Percentiles rank a stretch among this genome's conserved stretches.
Conservation (phyloP, 2,888 invertebrate species). For the Andrena hattorfiana region DNA sequence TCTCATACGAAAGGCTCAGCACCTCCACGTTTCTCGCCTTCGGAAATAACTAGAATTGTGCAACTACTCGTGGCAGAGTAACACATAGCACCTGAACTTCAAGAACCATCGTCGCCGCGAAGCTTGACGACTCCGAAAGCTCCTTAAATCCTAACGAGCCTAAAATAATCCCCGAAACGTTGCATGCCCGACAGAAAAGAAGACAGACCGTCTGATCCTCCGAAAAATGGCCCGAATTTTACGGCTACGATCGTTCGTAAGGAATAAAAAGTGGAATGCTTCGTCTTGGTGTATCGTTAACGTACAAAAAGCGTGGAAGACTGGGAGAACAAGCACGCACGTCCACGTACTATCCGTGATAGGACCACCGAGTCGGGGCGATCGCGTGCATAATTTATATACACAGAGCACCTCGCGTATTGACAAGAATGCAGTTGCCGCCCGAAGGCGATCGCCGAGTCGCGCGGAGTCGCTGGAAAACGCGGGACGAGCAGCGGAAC, state of each 20-base stretch:
- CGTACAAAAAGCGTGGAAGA: constrained; percentile 19
- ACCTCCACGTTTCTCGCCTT: constrained; percentile 23
- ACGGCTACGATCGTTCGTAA: constrained; percentile 25
- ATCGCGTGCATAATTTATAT: constrained; percentile 52
- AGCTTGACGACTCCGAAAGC: constrained; percentile 37
- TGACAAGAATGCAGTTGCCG: constrained; percentile 23
- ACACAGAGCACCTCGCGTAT: constrained; percentile 62
- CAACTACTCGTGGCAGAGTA: constrained; percentile 57
- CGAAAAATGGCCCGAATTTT: constrained; percentile 8
- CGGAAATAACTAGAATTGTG: constrained; percentile 62
- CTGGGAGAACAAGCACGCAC: constrained; percentile 8
- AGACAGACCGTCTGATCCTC: not conserved
- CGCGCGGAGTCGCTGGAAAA: constrained; percentile 1
- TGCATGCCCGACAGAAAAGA: not conserved
- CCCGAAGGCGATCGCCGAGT: not conserved
- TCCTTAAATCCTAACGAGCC: constrained; percentile 5
- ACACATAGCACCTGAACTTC: constrained; percentile 67
- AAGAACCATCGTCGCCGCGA: constrained; percentile 56
- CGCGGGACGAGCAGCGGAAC: constrained; percentile 19
- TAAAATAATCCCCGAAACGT: constrained; percentile 9
- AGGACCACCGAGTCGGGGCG: constrained; percentile 1
- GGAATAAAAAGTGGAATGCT: not conserved
- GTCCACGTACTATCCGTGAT: not conserved
- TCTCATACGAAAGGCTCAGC: not conserved
- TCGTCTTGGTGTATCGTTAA: constrained; percentile 8